A percentile compares a stretch with the other conserved stretches of the same genome.
Conservation (phyloP, 2,888 invertebrate species). For the Thyatira batis region DNA sequence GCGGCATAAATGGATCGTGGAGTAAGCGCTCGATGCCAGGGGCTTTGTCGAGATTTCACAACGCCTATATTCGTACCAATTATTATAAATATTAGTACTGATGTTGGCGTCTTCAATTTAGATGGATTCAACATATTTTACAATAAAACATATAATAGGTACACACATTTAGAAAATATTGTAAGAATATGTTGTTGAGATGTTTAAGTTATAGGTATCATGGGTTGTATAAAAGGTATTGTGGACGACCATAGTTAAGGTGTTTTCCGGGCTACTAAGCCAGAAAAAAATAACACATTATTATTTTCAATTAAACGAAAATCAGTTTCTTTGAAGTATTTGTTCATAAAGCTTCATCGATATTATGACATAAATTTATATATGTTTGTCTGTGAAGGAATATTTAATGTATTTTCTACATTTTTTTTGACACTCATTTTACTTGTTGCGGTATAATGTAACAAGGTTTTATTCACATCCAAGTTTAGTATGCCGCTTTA, state of each 20-base stretch:
- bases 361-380: too few relatives aligned
- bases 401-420: background rate
- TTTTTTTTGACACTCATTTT: background rate
- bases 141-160: background rate
- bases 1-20: slow-evolving; percentile 51
- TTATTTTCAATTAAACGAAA: too few relatives aligned
- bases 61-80: slow-evolving; percentile 24
- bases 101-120: background rate
- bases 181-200: background rate
- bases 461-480: slow-evolving; percentile 37
- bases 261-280: too few relatives aligned
- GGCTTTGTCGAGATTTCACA: slow-evolving; percentile 38
- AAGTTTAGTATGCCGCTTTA: slow-evolving; percentile 34
- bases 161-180: background rate
- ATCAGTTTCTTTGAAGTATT: too few relatives aligned
- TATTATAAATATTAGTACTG: slow-evolving; percentile 28
- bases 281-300: too few relatives aligned
- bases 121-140: background rate
- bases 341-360: too few relatives aligned
- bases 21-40: slow-evolving; percentile 28
- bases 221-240: too few relatives aligned
- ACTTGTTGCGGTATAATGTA: slow-evolving; percentile 34
- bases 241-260: too few relatives aligned
- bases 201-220: too few relatives aligned
- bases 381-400: too few relatives aligned